These are phyloP conservation scores for Sebastes wilsoni DNA, from an alignment of 2,797 vertebrate genomes.

Conservation along the genomic window DNA sequence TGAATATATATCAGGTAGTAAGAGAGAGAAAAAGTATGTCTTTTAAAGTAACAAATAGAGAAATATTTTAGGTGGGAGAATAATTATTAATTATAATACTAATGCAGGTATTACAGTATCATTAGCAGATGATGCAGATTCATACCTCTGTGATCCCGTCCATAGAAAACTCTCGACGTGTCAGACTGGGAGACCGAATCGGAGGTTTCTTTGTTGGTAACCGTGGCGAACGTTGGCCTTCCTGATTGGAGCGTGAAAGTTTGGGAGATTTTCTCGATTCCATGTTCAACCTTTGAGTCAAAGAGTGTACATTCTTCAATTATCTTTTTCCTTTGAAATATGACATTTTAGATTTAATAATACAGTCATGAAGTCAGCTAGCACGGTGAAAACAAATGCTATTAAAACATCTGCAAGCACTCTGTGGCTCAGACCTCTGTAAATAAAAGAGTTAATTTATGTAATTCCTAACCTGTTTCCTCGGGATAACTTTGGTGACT, in stretches of 20 bases:
- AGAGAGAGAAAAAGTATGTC: rapidly evolving
- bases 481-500: slow-evolving; percentile 95
- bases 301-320: background rate
- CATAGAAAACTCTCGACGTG: slow-evolving; percentile 93
- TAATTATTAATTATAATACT: background rate
- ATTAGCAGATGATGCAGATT: background rate
- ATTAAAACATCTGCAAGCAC: background rate
- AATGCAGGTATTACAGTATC: background rate
- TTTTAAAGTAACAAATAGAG: background rate
- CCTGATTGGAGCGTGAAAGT: slow-evolving; percentile 90
- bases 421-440: background rate
- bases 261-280: slow-evolving; percentile 98
- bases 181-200: slow-evolving; percentile 93
- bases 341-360: background rate
- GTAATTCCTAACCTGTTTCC: slow-evolving; percentile 87
- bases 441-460: background rate
- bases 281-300: slow-evolving; percentile 90
- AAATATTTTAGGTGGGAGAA: background rate
- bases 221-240: slow-evolving; percentile 93
- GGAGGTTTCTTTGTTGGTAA: slow-evolving; percentile 93
- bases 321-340: background rate
- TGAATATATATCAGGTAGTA: background rate
- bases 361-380: background rate
- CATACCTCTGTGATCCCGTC: slow-evolving; percentile 95
- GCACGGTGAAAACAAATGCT: background rate